Percentiles rank a stretch among this genome's conserved stretches.
phyloP scores from a whole-genome alignment of 2,888 invertebrate genomes.

The Pseudococcus jackbeardsleyi region DNA sequence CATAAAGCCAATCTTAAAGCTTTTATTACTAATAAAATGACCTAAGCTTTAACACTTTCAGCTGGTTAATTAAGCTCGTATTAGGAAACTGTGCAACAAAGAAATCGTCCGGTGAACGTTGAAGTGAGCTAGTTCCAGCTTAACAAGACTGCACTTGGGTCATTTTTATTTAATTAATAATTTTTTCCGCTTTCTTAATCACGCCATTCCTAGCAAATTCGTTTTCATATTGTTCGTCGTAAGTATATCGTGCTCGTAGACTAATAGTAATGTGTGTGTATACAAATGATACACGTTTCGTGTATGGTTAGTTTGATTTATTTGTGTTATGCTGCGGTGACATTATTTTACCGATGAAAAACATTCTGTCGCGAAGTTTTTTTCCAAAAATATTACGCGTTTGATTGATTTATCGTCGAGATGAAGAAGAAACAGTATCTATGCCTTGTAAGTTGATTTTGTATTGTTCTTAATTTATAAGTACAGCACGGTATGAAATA shows the following conservation, averaged over 20 bases:
- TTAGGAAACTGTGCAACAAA: not conserved
- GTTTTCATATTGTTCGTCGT: slow-evolving; percentile 57
- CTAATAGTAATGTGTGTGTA: slow-evolving; percentile 54
- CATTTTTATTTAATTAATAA: slow-evolving; percentile 63
- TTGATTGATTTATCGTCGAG: not conserved
- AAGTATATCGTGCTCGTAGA: slow-evolving; percentile 30
- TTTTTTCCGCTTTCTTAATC: slow-evolving; percentile 64
- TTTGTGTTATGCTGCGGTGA: slow-evolving; percentile 46
- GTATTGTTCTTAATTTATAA: slow-evolving; percentile 1
- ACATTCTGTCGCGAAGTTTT: slow-evolving; percentile 5
- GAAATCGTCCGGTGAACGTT: slow-evolving; percentile 39
- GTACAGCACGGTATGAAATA: not conserved
- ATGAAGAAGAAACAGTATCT: slow-evolving; percentile 41
- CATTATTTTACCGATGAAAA: slow-evolving; percentile 52
- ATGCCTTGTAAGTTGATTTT: slow-evolving; percentile 26
- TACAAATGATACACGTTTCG: slow-evolving; percentile 52
- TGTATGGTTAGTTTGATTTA: slow-evolving; percentile 54
- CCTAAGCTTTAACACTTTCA: not conserved
- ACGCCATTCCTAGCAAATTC: slow-evolving; percentile 54
- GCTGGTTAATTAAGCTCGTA: not conserved
- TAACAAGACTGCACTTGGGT: slow-evolving; percentile 55
- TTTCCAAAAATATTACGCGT: slow-evolving; percentile 50
- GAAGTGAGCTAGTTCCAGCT: slow-evolving; percentile 19
- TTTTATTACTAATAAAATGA: not conserved
- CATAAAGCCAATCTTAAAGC: not conserved